phyloP scores from a whole-genome alignment of 2,113 vertebrate genomes.

The Nanorana parkeri region DNA sequence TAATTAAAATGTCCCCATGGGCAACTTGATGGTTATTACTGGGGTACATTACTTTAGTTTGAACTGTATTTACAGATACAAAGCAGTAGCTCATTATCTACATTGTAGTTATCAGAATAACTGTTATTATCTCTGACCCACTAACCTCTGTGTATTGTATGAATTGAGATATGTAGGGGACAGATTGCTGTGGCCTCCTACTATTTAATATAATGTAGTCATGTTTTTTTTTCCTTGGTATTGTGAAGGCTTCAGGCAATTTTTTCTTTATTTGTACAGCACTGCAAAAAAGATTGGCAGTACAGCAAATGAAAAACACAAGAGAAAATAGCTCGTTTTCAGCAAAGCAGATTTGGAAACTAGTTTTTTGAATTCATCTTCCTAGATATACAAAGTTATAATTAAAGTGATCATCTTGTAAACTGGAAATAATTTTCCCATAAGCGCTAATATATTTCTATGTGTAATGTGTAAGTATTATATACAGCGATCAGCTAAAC shows the following conservation, averaged over 20 bases:
- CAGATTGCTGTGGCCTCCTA: slow-evolving; percentile 11
- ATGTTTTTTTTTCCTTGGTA: slow-evolving; percentile 1
- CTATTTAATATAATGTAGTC: slow-evolving; percentile 26
- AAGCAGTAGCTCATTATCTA: slow-evolving; percentile 7
- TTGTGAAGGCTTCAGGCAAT: slow-evolving; percentile 22
- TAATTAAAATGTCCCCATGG: slow-evolving; percentile 35
- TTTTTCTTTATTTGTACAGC: slow-evolving; percentile 9
- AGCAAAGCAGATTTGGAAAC: no score
- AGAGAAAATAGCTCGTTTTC: background rate
- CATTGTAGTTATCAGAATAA: slow-evolving; percentile 25
- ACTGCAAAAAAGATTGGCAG: background rate
- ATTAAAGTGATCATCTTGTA: no score
- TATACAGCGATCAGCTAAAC: no score
- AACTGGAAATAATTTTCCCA: no score
- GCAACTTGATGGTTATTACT: slow-evolving; percentile 31
- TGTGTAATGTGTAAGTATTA: no score
- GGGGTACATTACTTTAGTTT: slow-evolving; percentile 22
- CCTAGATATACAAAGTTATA: no score
- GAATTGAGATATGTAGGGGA: slow-evolving; percentile 10
- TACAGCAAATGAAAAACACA: background rate
- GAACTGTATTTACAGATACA: slow-evolving; percentile 13
- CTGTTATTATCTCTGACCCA: slow-evolving; percentile 21
- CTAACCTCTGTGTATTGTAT: slow-evolving; percentile 13
- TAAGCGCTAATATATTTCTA: no score
- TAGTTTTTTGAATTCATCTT: no score